phyloP scores from a whole-genome alignment of 92 coral and sea anemone species.

The Phymanthus crucifer region DNA sequence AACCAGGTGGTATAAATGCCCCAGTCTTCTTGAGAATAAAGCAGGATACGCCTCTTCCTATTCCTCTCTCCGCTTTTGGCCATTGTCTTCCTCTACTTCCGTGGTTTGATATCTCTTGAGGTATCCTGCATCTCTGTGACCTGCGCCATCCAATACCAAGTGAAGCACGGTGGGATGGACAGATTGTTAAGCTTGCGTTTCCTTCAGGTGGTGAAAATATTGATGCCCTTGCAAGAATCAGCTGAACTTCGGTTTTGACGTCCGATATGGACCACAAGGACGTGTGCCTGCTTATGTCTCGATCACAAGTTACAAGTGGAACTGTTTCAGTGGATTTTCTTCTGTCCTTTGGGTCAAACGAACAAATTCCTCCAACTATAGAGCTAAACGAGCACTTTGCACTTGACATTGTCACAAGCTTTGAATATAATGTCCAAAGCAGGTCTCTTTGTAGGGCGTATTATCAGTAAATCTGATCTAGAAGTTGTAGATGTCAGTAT shows the following conservation, averaged over 20 bases:
- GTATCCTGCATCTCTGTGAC: conserved; percentile 49
- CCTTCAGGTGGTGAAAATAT: conserved; percentile 5
- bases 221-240: conserved; percentile 53
- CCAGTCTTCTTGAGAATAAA: conserved; percentile 9
- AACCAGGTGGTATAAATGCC: neutral
- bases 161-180: conserved; percentile 52
- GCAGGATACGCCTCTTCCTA: conserved; percentile 35
- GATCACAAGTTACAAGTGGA: neutral
- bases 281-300: neutral
- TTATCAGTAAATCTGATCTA: too few relatives aligned
- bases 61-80: conserved; percentile 62
- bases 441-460: too few relatives aligned
- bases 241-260: conserved; percentile 45
- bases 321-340: neutral
- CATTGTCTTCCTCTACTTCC: conserved; percentile 31
- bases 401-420: too few relatives aligned
- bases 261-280: conserved; percentile 21
- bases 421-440: too few relatives aligned
- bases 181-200: conserved; percentile 36
- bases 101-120: conserved; percentile 40
- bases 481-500: too few relatives aligned
- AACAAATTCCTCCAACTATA: too few relatives aligned
- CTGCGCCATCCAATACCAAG: conserved; percentile 70
- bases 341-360: too few relatives aligned
- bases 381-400: too few relatives aligned